Evolutionary conservation across 2,797 vertebrate genomes (phyloP).

Genomic region (Enoplosus armatus): DNA sequence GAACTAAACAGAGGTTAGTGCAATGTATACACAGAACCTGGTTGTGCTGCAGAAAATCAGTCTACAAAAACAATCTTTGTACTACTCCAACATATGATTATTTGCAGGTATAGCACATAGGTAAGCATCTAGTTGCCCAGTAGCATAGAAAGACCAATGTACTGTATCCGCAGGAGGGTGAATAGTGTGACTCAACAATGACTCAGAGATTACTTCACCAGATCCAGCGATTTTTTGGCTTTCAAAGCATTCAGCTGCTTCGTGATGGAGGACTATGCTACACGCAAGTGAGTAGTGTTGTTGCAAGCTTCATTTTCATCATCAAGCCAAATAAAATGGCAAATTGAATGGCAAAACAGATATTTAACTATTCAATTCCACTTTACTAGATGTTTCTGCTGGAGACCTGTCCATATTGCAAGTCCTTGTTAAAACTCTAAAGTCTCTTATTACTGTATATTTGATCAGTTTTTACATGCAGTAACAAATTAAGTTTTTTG

Average conservation of each 20-base stretch:
- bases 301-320: not conserved
- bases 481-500: not conserved
- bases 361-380: not conserved
- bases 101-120: conserved; percentile 1
- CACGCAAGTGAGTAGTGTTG: not conserved
- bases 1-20: not conserved
- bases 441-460: not conserved
- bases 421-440: not conserved
- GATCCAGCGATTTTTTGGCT: not conserved
- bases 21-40: not conserved
- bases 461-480: not conserved
- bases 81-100: not conserved
- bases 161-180: not conserved
- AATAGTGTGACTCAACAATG: conserved; percentile 32
- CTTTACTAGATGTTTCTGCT: not conserved
- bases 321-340: not conserved
- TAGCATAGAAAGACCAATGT: conserved; percentile 4
- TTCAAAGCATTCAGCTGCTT: conserved; percentile 5
- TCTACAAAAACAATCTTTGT: not conserved
- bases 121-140: not conserved
- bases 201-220: not conserved
- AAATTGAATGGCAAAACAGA: not conserved
- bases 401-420: not conserved
- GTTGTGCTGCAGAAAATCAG: not conserved
- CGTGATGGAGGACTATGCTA: not conserved